phyloP scores from a whole-genome alignment of 2,888 invertebrate species.

The Lucinisca nassula region DNA sequence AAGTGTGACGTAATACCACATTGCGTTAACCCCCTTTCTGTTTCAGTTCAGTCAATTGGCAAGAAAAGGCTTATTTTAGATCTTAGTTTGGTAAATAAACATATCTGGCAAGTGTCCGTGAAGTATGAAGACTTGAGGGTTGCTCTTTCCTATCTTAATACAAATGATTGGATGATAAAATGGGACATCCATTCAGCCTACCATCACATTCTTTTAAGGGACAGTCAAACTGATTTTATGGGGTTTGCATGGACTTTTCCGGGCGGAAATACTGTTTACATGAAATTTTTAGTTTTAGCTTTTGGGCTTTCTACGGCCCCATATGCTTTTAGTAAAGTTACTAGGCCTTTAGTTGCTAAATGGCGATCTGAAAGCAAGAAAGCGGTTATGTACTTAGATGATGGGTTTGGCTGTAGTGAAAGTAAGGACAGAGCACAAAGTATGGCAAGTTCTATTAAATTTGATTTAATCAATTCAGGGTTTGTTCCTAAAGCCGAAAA shows the following conservation, averaged over 20 bases:
- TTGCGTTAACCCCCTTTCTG: constrained; percentile 50
- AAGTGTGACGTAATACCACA: constrained; percentile 15
- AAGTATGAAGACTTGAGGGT: constrained; percentile 51
- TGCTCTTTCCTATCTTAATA: not conserved
- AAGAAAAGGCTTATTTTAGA: constrained; percentile 59
- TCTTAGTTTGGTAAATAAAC: constrained; percentile 53
- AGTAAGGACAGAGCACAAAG: not conserved
- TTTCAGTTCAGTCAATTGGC: constrained; percentile 32
- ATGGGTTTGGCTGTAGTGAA: constrained; percentile 43
- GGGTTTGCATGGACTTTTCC: constrained; percentile 28
- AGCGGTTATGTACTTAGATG: constrained; percentile 59
- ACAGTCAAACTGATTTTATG: constrained; percentile 25
- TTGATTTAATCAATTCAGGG: constrained; percentile 37
- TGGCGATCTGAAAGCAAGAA: constrained; percentile 53
- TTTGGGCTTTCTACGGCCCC: constrained; percentile 45
- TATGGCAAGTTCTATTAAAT: constrained; percentile 23
- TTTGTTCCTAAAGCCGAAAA: constrained; percentile 49
- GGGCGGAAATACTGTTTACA: not conserved
- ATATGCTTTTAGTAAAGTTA: constrained; percentile 55
- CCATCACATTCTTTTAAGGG: constrained; percentile 32
- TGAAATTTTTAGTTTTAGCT: constrained; percentile 52
- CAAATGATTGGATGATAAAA: constrained; percentile 23
- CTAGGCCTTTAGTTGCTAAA: constrained; percentile 33
- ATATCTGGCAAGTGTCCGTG: constrained; percentile 40
- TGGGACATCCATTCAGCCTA: constrained; percentile 44